Percentiles rank a stretch among this genome's conserved stretches.
These are phyloP conservation scores for Plotosus lineatus DNA, from an alignment of 2,113 vertebrate species.

Conservation along the genomic window DNA sequence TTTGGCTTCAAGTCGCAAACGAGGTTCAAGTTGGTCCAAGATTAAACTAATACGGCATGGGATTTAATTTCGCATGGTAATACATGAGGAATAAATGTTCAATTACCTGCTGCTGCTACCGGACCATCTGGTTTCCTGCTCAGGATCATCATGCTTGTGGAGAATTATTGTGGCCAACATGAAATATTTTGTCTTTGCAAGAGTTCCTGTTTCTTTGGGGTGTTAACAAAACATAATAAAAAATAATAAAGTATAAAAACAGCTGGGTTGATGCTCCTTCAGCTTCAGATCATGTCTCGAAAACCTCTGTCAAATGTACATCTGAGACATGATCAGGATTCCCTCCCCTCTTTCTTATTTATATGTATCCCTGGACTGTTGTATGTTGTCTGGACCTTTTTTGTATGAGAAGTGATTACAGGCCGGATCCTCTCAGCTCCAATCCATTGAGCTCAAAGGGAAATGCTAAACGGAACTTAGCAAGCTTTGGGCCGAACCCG, in stretches of 20 bases:
- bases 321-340: neutral
- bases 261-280: neutral
- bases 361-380: neutral
- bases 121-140: slow-evolving; percentile 85
- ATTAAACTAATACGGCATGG: slow-evolving; percentile 15
- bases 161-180: slow-evolving; percentile 66
- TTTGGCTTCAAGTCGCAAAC: neutral
- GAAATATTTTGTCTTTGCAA: slow-evolving; percentile 46
- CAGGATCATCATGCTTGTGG: slow-evolving; percentile 80
- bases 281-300: slow-evolving; percentile 6
- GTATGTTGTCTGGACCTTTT: neutral
- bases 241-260: neutral
- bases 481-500: neutral
- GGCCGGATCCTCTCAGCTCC: neutral
- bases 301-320: neutral
- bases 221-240: neutral
- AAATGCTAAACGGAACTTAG: neutral
- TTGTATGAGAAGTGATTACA: neutral
- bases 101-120: slow-evolving; percentile 82
- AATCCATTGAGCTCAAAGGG: neutral
- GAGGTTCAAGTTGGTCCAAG: neutral
- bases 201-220: neutral
- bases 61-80: slow-evolving; percentile 19
- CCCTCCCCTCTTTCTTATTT: neutral
- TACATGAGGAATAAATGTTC: slow-evolving; percentile 1